Evolutionary conservation across 2,888 invertebrate genomes (phyloP).

Genomic region (Poecilus cupreus): DNA sequence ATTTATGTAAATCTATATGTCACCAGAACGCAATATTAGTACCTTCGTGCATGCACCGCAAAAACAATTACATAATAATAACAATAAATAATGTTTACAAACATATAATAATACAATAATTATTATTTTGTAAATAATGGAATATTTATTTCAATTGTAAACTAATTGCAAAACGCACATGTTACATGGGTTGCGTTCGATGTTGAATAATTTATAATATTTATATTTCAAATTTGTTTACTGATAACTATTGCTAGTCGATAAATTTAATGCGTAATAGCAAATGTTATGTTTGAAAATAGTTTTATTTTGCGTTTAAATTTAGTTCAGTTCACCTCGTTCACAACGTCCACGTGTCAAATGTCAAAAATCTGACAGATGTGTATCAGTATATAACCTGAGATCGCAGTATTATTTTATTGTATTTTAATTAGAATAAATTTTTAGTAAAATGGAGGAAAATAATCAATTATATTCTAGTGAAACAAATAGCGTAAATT

Average conservation of each 20-base stretch:
- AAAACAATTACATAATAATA: slow-evolving; percentile 26
- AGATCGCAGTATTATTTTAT: no score
- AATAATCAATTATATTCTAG: not conserved
- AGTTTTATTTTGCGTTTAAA: not conserved
- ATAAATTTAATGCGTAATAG: not conserved
- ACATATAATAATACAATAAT: not conserved
- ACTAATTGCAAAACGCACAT: not conserved
- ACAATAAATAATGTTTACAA: slow-evolving; percentile 22
- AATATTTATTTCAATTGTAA: not conserved
- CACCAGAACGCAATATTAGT: slow-evolving; percentile 1
- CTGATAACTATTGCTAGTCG: not conserved
- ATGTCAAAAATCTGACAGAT: slow-evolving; percentile 18
- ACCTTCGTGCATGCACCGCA: not conserved
- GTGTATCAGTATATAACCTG: not conserved
- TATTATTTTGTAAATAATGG: not conserved
- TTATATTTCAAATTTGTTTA: not conserved
- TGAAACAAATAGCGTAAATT: not conserved
- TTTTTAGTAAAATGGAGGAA: slow-evolving; percentile 18
- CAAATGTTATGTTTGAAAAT: not conserved
- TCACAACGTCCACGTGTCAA: not conserved
- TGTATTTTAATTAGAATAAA: no score
- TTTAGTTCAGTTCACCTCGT: not conserved
- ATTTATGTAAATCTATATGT: slow-evolving; percentile 36
- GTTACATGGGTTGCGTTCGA: slow-evolving; percentile 4
- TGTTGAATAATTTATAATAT: not conserved